Evolutionary conservation across 2,888 invertebrate species (phyloP), one percentile per base, ranked within the genome.

Genomic region (Chouioia cunea): DNA sequence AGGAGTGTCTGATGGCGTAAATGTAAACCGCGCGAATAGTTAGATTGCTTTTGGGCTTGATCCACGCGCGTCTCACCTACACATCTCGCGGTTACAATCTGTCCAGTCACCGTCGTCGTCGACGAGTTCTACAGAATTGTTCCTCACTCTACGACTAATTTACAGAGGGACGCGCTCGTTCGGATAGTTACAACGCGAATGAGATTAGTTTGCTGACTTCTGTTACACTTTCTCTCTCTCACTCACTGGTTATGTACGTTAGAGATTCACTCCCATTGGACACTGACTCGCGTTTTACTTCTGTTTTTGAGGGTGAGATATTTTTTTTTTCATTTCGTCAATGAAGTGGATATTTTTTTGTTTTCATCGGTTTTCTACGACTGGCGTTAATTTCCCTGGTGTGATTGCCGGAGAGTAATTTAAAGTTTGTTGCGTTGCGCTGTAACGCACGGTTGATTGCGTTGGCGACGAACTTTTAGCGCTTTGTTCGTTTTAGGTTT

Each of bases 201-300:
- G 79, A 81, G 81, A 81, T 82, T 82, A 81, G 82, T 82, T 82
- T 65, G 75, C 70, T 73, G 74, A 76, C 73, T 77, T 70, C 75
- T 76, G 77, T 77, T 76, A 63, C 71, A 70, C 63, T 58, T 59
- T 48, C 59, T 67, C 43, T 48, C 36, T 48, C 2, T 43, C 23
- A 23, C 14, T 68, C 50, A 46, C 67, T 66, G 44, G 58, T 58
- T 65, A 54, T 46, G 16, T 23, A 23, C 27, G 36, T 22, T 46
- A 23, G 36, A 36, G n/a, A 43, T 56, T 16, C 20, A n/a, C 50
- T 44, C 58, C 66, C 15, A 18, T 8, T 43, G 43, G 27, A 16
- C 14, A n/a, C n/a, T n/a, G n/a, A 47, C 14, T 18, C 27, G 22
- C 47, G 6, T 36, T 36, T 36, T 36, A 10, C 16, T 53, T 2